Percentiles rank a stretch among this genome's conserved stretches.
Evolutionary conservation across 2,113 vertebrate species (phyloP).

Genomic region (Seriola quinqueradiata): DNA sequence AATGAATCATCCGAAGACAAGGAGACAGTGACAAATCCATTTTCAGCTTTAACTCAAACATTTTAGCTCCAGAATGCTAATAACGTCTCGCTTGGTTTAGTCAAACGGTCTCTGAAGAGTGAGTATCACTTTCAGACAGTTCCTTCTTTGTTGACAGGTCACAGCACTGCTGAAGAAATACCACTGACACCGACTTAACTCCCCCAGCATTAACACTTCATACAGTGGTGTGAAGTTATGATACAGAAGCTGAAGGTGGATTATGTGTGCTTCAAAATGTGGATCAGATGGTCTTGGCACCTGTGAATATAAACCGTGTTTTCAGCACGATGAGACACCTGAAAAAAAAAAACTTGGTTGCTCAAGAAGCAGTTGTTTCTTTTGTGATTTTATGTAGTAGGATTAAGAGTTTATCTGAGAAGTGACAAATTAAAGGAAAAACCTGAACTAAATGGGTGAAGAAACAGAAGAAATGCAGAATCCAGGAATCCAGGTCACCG

Average conservation of each 20-base stretch:
- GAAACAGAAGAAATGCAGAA: neutral
- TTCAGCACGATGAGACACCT: neutral
- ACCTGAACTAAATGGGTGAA: neutral
- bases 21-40: constrained; percentile 82
- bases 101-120: constrained; percentile 57
- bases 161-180: constrained; percentile 36
- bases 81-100: constrained; percentile 78
- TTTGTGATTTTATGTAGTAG: neutral
- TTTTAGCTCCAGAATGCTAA: constrained; percentile 80
- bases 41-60: constrained; percentile 77
- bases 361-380: neutral
- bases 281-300: neutral
- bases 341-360: neutral
- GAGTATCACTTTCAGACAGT: constrained; percentile 79
- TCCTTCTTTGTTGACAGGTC: constrained; percentile 64
- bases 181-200: constrained; percentile 29
- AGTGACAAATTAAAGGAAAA: neutral
- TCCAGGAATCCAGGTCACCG: no score
- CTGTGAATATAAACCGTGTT: constrained; percentile 27
- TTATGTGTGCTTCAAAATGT: constrained; percentile 25
- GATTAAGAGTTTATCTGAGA: neutral
- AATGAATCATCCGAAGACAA: constrained; percentile 77
- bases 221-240: constrained; percentile 24
- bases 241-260: constrained; percentile 33
- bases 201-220: constrained; percentile 30